Conservation (phyloP, 2,797 vertebrate species). For the Pelochelys cantorii region DNA sequence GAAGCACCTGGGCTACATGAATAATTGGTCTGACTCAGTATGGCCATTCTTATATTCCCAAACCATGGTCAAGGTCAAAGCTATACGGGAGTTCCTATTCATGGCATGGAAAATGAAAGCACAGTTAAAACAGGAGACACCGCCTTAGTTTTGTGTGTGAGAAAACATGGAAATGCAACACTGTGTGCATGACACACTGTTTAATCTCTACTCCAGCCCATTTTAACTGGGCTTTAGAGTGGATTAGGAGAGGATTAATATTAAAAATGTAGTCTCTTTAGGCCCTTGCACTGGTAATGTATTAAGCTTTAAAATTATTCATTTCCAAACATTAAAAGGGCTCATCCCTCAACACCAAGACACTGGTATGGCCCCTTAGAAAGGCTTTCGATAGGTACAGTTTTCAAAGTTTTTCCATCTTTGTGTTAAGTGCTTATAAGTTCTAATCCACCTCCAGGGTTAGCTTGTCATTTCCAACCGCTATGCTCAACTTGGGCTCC, state of each 20-base stretch:
- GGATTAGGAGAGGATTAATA: not conserved
- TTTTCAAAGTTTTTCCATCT: not conserved
- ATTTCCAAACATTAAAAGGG: not conserved
- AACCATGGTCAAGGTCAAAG: not conserved
- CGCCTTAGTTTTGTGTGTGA: conserved; percentile 9
- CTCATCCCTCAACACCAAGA: conserved; percentile 15
- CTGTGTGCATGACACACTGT: not conserved
- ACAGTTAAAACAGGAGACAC: conserved; percentile 34
- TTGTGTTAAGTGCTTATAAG: not conserved
- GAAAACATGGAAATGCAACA: not conserved
- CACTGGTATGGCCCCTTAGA: not conserved
- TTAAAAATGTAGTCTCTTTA: conserved; percentile 10
- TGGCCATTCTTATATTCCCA: not conserved
- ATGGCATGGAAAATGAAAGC: conserved; percentile 10
- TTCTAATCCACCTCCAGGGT: fast-evolving
- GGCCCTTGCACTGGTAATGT: not conserved
- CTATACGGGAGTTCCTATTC: not conserved
- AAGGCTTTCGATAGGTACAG: not conserved
- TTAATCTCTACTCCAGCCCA: not conserved
- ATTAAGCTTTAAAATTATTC: conserved; percentile 6
- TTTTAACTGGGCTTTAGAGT: not conserved
- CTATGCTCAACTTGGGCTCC: not conserved
- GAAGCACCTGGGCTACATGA: not conserved
- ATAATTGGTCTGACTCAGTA: not conserved
- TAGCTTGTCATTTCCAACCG: not conserved